Evolutionary conservation across 2,888 invertebrate species (phyloP).

Genomic region (Syrista parreyssii): DNA sequence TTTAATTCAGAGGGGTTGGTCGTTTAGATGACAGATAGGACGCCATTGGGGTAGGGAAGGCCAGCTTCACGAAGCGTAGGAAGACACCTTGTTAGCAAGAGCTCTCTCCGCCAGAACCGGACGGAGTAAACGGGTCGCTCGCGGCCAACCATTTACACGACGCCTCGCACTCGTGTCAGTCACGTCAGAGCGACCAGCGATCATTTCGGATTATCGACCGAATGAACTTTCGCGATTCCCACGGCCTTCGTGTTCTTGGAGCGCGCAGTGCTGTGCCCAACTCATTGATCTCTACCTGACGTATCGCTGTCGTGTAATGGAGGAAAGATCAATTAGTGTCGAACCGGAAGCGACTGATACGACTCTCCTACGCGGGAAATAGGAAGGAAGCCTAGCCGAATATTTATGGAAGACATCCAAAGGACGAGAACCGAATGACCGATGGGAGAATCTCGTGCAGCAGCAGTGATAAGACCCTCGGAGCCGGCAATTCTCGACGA

Average conservation of each 20-base stretch:
- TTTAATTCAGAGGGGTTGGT: slow-evolving; percentile 44
- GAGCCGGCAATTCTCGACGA: too few relatives aligned
- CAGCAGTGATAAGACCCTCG: too few relatives aligned
- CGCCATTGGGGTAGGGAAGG: slow-evolving; percentile 15
- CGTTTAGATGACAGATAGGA: slow-evolving; percentile 41
- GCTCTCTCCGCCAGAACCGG: slow-evolving; percentile 6
- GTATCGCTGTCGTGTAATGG: too few relatives aligned
- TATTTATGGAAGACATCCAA: background rate
- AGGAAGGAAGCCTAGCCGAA: background rate
- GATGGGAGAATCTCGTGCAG: background rate
- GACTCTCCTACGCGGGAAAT: slow-evolving; percentile 13
- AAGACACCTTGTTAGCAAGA: slow-evolving; percentile 39
- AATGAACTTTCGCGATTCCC: too few relatives aligned
- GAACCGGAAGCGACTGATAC: background rate
- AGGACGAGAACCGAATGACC: background rate
- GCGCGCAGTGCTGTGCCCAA: too few relatives aligned
- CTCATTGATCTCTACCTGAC: too few relatives aligned
- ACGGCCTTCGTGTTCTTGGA: too few relatives aligned
- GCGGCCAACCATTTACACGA: slow-evolving; percentile 32
- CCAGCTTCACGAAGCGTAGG: slow-evolving; percentile 33
- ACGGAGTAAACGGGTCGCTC: slow-evolving; percentile 31
- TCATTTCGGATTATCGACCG: too few relatives aligned
- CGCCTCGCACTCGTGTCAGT: too few relatives aligned
- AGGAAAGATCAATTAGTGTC: too few relatives aligned
- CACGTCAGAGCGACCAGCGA: too few relatives aligned